Base-by-base conservation (phyloP, 2,797 vertebrate genomes). In the Crypturellus tataupa region DNA sequence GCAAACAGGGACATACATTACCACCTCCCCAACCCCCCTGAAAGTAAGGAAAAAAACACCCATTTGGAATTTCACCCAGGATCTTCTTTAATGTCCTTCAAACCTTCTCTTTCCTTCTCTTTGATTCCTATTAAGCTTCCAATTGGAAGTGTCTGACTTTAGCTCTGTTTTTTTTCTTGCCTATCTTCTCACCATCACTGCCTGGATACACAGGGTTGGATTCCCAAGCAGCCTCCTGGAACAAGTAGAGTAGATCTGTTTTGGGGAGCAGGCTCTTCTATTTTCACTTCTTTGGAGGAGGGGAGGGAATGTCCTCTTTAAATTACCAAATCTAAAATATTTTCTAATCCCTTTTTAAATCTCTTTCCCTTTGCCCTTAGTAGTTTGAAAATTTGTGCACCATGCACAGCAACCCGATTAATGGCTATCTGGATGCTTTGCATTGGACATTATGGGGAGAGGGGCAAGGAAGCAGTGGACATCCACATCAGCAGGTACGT, bases 121-220 rank as follows among this genome's bases (percentile, higher is more conserved):
- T 80, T 69, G 2, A 6, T 73, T 77, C 31, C 16, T 47, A 7
- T 47, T 27, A 46, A 44, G 16, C 11, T 70, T 83, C n/a, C 5
- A 49, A 70, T 37, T 9, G 13, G 58, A 44, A 87, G 44, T 12
- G 39, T 46, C 51, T 65, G 46, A 37, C 55, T 16, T 9, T 27
- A 53, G 9, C 19, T 7, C 33, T 25, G 39, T 25, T 25, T 29
- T 25, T 39, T 55, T n/a, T 35, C 39, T 20, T 4, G 17, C 33
- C 16, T 2, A 2, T 42, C 44, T 15, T 58, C 67, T 64, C 33
- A 4, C 17, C 6, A 8, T 6, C 4, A 0, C 17, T 1, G 0
- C 9, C 1, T 2, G 37, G 16, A 5, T 42, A 29, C 58, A 7
- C 27, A 62, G 53, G 29, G 13, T 8, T 75, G 68, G 18, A 40